Percentiles rank a stretch among this genome's conserved stretches.
Evolutionary conservation across 2,888 invertebrate species (phyloP).

Genomic region (Parnassius mnemosyne): DNA sequence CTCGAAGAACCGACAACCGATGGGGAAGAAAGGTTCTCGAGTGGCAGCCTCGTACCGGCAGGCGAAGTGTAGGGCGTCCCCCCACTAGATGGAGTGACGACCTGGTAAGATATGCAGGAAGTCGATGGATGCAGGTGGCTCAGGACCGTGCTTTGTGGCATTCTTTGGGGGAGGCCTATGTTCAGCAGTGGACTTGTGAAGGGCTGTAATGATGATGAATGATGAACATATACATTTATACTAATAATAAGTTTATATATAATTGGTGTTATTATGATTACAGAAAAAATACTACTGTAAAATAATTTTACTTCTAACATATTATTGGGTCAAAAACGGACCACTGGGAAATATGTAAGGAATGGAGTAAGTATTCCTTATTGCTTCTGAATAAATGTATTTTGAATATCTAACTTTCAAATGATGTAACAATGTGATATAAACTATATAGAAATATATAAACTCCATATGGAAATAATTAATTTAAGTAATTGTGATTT

Average conservation of each 20-base stretch:
- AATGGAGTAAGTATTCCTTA: not conserved
- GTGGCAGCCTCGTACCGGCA: too few relatives aligned
- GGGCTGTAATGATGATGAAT: too few relatives aligned
- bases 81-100: too few relatives aligned
- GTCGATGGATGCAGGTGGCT: too few relatives aligned
- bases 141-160: too few relatives aligned
- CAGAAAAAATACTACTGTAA: not conserved
- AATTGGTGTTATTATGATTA: not conserved
- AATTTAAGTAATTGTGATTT: slow-evolving; percentile 39
- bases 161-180: too few relatives aligned
- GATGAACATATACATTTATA: slow-evolving; percentile 6
- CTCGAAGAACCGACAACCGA: too few relatives aligned
- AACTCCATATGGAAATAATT: slow-evolving; percentile 25
- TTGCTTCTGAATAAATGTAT: not conserved
- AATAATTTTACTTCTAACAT: not conserved
- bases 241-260: slow-evolving; percentile 1
- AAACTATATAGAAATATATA: slow-evolving; percentile 28
- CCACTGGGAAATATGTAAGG: not conserved
- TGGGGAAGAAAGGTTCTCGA: too few relatives aligned
- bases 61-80: too few relatives aligned
- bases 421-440: slow-evolving; percentile 30
- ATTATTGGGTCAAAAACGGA: too few relatives aligned
- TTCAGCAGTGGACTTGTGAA: too few relatives aligned
- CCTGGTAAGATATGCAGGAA: too few relatives aligned
- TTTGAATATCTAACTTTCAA: not conserved